These are phyloP conservation scores for Oreotragus oreotragus DNA, from an alignment of 2,113 vertebrate species.

Conservation along the genomic window DNA sequence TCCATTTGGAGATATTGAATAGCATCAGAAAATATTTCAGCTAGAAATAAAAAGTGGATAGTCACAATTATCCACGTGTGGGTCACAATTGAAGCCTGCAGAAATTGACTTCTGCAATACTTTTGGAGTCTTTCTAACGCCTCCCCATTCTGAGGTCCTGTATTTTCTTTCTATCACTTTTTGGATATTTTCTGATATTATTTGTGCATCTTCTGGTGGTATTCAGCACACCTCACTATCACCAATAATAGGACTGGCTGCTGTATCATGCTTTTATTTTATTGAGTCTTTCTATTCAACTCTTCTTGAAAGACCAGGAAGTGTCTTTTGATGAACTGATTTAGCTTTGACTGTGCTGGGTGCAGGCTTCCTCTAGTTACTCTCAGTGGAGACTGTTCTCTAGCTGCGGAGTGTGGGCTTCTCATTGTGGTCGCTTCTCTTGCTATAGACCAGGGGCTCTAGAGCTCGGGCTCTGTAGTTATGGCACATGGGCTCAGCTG, in stretches of 20 bases:
- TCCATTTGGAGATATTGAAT: neutral
- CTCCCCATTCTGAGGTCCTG: neutral
- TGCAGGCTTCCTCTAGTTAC: neutral
- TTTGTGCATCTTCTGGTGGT: neutral
- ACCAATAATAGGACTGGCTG: neutral
- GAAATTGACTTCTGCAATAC: neutral
- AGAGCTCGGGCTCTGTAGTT: neutral
- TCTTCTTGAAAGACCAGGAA: neutral
- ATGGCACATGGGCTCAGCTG: neutral
- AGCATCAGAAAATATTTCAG: neutral
- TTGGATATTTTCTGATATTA: neutral
- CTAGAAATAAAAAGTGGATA: neutral
- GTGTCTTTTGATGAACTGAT: neutral
- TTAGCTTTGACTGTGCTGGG: neutral
- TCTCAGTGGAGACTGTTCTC: rapidly evolving
- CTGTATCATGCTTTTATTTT: neutral
- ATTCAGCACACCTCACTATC: neutral
- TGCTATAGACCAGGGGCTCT: neutral
- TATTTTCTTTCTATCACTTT: neutral
- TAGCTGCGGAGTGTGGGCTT: neutral
- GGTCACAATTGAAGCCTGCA: neutral
- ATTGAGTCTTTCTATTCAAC: neutral
- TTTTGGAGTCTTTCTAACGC: neutral
- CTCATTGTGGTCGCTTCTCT: neutral
- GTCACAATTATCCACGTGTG: neutral